phyloP scores from a whole-genome alignment of 2,888 invertebrate species.

The Brenthis hecate region DNA sequence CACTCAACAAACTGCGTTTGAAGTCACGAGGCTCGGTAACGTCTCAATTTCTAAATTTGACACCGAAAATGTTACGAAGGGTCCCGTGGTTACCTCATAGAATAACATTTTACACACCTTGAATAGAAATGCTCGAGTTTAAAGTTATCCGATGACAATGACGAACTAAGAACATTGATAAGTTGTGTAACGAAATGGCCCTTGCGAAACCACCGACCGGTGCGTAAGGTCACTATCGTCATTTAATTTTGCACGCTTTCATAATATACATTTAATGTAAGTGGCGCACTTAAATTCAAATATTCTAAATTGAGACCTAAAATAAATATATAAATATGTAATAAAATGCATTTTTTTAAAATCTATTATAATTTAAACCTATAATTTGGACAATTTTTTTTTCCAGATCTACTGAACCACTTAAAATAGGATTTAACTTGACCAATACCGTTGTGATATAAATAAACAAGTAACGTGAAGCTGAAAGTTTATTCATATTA shows the following conservation, averaged over 20 bases:
- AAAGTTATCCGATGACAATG: constrained; percentile 51
- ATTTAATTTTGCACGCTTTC: constrained; percentile 76
- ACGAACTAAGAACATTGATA: constrained; percentile 49
- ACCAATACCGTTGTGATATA: too few relatives aligned
- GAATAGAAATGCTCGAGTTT: constrained; percentile 48
- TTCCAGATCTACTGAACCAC: too few relatives aligned
- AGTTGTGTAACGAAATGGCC: constrained; percentile 55
- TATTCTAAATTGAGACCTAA: constrained; percentile 6
- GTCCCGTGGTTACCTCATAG: constrained; percentile 31
- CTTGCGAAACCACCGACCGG: constrained; percentile 62
- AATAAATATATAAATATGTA: too few relatives aligned
- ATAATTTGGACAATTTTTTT: too few relatives aligned
- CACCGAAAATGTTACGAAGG: constrained; percentile 34
- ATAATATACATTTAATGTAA: constrained; percentile 59
- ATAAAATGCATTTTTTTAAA: not conserved
- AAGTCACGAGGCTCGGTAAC: constrained; percentile 4
- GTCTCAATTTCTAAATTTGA: constrained; percentile 27
- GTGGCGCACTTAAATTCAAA: constrained; percentile 39
- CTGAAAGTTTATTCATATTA: too few relatives aligned
- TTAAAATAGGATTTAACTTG: too few relatives aligned
- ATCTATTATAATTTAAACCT: not conserved
- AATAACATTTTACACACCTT: constrained; percentile 38
- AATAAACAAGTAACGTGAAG: too few relatives aligned
- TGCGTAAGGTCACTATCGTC: constrained; percentile 76
- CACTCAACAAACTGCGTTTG: constrained; percentile 19